These are phyloP conservation scores for Orthosia gothica DNA, from an alignment of 2,888 invertebrate species.

Conservation along the genomic window DNA sequence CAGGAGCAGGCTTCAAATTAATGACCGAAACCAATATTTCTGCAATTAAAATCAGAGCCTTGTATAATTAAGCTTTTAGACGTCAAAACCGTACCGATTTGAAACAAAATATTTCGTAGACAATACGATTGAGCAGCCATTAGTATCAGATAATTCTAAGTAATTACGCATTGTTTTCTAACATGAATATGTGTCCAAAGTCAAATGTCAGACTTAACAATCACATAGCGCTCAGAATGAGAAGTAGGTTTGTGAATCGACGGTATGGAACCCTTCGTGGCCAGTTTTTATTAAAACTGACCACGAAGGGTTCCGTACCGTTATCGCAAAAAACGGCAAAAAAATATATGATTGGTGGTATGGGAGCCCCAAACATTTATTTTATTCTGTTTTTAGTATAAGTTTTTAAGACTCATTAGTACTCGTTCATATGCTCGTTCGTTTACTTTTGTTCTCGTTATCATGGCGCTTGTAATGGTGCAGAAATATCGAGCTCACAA, in stretches of 20 bases:
- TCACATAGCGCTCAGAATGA: not conserved
- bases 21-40: conserved; percentile 39
- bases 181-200: not conserved
- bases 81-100: not conserved
- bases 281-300: no score
- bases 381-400: no score
- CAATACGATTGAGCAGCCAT: not conserved
- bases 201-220: not conserved
- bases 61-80: conserved; percentile 11
- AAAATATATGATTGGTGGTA: no score
- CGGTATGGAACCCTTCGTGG: no score
- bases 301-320: no score
- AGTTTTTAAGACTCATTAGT: no score
- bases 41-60: conserved; percentile 37
- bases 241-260: not conserved
- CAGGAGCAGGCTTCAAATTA: conserved; percentile 11
- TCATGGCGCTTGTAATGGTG: no score
- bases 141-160: not conserved
- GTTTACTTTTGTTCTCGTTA: no score
- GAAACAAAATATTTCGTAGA: conserved; percentile 26
- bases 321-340: no score
- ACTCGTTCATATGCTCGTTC: no score
- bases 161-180: not conserved
- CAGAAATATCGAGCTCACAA: no score
- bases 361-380: no score